phyloP scores from a whole-genome alignment of 1,140 invertebrate species.

The Parapsyche elsis region DNA sequence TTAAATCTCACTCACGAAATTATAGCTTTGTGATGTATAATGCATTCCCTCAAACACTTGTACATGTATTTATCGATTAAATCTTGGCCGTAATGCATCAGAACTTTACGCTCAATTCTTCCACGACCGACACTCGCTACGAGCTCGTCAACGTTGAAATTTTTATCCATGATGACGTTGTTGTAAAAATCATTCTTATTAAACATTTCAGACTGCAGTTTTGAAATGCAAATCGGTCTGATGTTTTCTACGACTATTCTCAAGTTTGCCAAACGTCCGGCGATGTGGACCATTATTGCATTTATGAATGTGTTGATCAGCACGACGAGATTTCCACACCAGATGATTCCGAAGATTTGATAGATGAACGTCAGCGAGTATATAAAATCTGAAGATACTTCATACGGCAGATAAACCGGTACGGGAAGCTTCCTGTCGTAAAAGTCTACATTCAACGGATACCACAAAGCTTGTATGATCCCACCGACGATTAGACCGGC shows the following conservation, averaged over 20 bases:
- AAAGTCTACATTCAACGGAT: conserved; percentile 16
- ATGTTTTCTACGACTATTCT: conserved; percentile 47
- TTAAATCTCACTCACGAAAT: conserved; percentile 44
- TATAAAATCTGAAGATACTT: conserved; percentile 46
- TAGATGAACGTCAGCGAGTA: conserved; percentile 48
- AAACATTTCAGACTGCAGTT: background rate
- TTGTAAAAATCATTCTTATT: background rate
- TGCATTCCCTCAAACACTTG: conserved; percentile 47
- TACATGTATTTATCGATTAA: conserved; percentile 45
- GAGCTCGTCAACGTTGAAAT: conserved; percentile 9
- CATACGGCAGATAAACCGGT: conserved; percentile 49
- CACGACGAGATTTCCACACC: conserved; percentile 52
- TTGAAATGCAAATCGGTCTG: conserved; percentile 22
- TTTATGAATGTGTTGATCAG: conserved; percentile 54
- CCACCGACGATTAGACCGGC: conserved; percentile 47
- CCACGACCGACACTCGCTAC: background rate
- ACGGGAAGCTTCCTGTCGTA: conserved; percentile 47
- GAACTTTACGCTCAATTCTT: background rate
- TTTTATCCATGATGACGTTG: background rate
- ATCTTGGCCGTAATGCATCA: conserved; percentile 3
- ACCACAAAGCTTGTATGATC: conserved; percentile 28
- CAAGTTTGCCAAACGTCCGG: conserved; percentile 48
- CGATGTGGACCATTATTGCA: conserved; percentile 49
- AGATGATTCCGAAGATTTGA: conserved; percentile 50
- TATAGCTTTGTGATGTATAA: conserved; percentile 47